Conservation (phyloP, 2,888 invertebrate species). For the Drosophila vallismaia region DNA sequence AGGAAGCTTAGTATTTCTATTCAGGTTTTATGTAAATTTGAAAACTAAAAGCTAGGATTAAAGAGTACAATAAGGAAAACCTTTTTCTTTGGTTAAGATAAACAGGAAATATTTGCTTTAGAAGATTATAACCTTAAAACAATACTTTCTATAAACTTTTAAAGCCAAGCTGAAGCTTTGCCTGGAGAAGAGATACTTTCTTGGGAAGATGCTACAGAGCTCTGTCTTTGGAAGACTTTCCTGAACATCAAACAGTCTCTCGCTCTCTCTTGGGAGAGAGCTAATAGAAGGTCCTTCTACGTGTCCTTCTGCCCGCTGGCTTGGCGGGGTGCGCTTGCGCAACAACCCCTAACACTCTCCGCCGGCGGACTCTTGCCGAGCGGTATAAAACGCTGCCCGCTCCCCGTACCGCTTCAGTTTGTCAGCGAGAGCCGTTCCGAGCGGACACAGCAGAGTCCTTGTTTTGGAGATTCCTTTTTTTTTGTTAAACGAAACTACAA, state of each 20-base stretch:
- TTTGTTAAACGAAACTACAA: constrained; percentile 17
- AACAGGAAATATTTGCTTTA: too few relatives aligned
- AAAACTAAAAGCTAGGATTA: too few relatives aligned
- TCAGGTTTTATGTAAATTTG: too few relatives aligned
- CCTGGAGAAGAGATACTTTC: neutral
- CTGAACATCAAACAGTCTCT: neutral
- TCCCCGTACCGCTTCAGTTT: constrained; percentile 73
- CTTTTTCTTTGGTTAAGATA: too few relatives aligned
- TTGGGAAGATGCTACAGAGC: neutral
- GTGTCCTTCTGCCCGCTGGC: constrained; percentile 10
- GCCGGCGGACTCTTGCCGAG: constrained; percentile 1
- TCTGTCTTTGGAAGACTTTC: neutral
- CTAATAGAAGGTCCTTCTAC: constrained; percentile 2
- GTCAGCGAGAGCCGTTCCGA: constrained; percentile 76
- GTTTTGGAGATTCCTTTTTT: constrained; percentile 25
- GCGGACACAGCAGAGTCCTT: constrained; percentile 19
- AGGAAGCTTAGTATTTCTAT: neutral
- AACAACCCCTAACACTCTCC: constrained; percentile 62
- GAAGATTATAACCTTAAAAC: too few relatives aligned
- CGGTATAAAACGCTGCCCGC: constrained; percentile 62
- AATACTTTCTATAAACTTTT: neutral
- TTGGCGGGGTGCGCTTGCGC: constrained; percentile 63
- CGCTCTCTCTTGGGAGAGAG: neutral
- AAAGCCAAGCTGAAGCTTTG: neutral
- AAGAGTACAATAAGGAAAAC: too few relatives aligned